Evolutionary conservation across 2,797 vertebrate genomes (phyloP), one percentile per base, ranked within the genome.

Genomic region (Pagetopsis macropterus): DNA sequence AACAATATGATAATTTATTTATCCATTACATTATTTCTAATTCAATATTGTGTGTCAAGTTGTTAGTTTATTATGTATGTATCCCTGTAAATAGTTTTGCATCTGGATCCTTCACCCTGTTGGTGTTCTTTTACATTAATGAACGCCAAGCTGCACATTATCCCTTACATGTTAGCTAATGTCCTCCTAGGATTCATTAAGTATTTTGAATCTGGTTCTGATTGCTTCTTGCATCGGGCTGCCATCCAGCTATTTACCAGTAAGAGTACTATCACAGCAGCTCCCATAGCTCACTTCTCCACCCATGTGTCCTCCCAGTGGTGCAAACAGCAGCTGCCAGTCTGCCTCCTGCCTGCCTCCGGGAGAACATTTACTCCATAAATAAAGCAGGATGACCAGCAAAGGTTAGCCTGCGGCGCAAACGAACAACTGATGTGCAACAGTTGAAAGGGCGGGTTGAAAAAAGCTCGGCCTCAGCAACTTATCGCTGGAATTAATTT

Each of bases 401-500:
- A 77, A 89, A 78, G 84, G 82, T 80, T 83, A 7, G 52, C 59
- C 82, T 72, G 79, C 78, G 59, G 88, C 93, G 91, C 83, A 90
- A 92, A 92, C 85, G 70, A 89, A 70, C 69, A 74, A 79, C 73
- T 81, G 87, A 37, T 76, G 50, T 63, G 69, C 59, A 82, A 73
- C 67, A 78, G 40, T 37, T 37, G 33, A n/a, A 52, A 51, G 48
- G 61, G 48, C n/a, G 65, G 55, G 84, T 54, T n/a, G 81, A 45
- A 41, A 84, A 90, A 89, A 91, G 58, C 79, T 58, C 83, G 63
- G 88, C 83, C 89, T 93, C 91, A 88, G 92, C 89, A 92, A 88
- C 77, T 93, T 88, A 88, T 89, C 77, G 59, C 76, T 82, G 72
- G 87, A 88, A 91, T 91, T 93, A 90, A 94, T 94, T 93, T 91